Conservation (phyloP, 1,140 invertebrate species). For the Cydia splendana region DNA sequence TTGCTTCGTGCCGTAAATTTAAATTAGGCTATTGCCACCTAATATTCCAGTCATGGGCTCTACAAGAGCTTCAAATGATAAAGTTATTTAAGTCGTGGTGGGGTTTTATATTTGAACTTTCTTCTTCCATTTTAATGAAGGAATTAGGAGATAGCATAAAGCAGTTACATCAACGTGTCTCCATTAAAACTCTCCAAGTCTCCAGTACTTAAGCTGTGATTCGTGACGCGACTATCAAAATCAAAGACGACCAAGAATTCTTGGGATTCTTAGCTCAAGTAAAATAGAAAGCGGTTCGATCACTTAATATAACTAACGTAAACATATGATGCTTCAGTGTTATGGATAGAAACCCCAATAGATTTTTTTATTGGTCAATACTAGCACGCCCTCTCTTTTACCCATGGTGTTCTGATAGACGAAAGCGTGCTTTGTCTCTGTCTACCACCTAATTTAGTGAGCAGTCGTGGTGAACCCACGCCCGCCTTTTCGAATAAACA, state of each 20-base stretch:
- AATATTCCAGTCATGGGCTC: conserved; percentile 17
- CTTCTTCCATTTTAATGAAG: conserved; percentile 10
- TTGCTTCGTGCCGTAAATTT: conserved; percentile 20
- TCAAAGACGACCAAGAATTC: conserved; percentile 17
- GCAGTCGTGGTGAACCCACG: conserved; percentile 60
- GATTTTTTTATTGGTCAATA: conserved; percentile 61
- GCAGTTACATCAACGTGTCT: neutral
- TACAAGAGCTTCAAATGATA: conserved; percentile 6
- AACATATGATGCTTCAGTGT: conserved; percentile 39
- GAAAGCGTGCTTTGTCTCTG: conserved; percentile 63
- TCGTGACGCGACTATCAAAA: conserved; percentile 43
- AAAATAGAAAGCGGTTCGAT: conserved; percentile 64
- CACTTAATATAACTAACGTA: conserved; percentile 44
- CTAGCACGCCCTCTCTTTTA: conserved; percentile 50
- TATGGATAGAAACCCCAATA: conserved; percentile 65
- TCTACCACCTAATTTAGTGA: conserved; percentile 72
- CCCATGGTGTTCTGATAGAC: conserved; percentile 48
- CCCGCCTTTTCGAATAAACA: conserved; percentile 76
- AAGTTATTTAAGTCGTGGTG: conserved; percentile 3
- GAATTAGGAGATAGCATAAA: conserved; percentile 19
- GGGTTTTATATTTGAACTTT: conserved; percentile 15
- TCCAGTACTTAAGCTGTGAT: conserved; percentile 35
- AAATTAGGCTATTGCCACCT: conserved; percentile 18
- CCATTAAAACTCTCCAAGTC: conserved; percentile 16
- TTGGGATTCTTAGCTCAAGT: conserved; percentile 33